These are phyloP conservation scores for Triops longicaudatus DNA, from an alignment of 1,140 invertebrate genomes.

Conservation along the genomic window DNA sequence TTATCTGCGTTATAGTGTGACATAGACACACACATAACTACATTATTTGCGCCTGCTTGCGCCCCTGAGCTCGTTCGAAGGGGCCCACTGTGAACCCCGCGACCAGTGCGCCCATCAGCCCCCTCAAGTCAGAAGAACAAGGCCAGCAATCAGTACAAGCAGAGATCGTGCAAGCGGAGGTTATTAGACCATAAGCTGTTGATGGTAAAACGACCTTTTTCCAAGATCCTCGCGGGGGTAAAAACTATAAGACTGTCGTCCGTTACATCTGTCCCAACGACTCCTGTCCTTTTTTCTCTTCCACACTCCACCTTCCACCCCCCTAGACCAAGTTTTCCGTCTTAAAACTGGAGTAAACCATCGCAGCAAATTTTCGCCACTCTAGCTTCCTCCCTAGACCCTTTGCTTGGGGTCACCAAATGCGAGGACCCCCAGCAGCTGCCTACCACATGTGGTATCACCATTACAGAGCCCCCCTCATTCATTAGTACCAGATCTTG, in stretches of 20 bases:
- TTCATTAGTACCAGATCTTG: slow-evolving; percentile 27
- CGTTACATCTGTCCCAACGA: slow-evolving; percentile 1
- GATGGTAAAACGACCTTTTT: slow-evolving; percentile 7
- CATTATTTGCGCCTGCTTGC: background rate
- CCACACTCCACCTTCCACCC: background rate
- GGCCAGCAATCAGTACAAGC: background rate
- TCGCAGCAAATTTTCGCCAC: background rate
- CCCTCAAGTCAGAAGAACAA: background rate
- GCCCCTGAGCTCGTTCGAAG: background rate
- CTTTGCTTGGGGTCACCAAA: slow-evolving; percentile 6
- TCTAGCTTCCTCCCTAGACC: background rate
- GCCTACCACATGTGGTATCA: slow-evolving; percentile 29
- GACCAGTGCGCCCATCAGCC: background rate
- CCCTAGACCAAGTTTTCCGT: too few species aligned
- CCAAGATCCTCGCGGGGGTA: slow-evolving; percentile 4
- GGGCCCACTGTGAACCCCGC: background rate
- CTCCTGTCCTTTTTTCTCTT: background rate
- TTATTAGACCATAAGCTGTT: slow-evolving; percentile 15
- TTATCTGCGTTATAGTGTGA: background rate
- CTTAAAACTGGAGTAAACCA: background rate
- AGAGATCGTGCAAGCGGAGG: background rate
- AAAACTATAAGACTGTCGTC: background rate
- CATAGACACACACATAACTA: background rate
- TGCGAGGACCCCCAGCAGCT: slow-evolving; percentile 22
- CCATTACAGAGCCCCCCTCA: slow-evolving; percentile 27